Base-by-base conservation (phyloP, 2,888 invertebrate species). In the Neoaliturus tenellus region DNA sequence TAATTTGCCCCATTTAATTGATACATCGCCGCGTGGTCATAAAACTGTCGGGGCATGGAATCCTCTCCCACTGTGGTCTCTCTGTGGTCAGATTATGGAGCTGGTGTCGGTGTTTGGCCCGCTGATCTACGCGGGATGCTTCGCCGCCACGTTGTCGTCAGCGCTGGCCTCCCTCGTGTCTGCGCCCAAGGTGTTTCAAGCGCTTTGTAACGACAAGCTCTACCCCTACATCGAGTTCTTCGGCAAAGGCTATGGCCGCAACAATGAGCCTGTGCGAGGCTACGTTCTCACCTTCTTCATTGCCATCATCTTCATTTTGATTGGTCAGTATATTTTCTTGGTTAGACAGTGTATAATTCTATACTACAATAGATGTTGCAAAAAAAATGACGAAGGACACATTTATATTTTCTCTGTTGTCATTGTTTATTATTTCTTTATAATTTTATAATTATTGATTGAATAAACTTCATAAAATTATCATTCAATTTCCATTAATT, bases 71-170 rank as follows among this genome's bases (percentile, higher is more conserved):
- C n/a, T n/a, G n/a, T n/a, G n/a, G n/a, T n/a, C n/a, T n/a, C 39
- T 39, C 8, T 62, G 20, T 62, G 8, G 1, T 2, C 44, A 96
- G 95, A 96, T 97, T 4, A 96, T 97, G 88, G 95, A 96, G 85
- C 90, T 97, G 85, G 96, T 97, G n/a, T 95, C 97, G 0, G 95
- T 93, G 10, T 96, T 96, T 89, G 98, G 98, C 0, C 98, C 99
- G 0, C 92, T 99, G 80, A 98, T 99, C 88, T 97, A 98, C 90
- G 98, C 98, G 33, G 99, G 99, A 0, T 98, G 99, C 89, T 98
- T 99, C 91, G 98, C 99, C 0, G 99, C 99, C 0, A 98, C 99
- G 0, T 91, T 99, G n/a, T 98, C 98, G 0, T 99, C 99, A 0
- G 99, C 99, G 0, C 92, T 99, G 80, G 99, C 99, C 0, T 98